phyloP scores from a whole-genome alignment of 2,113 vertebrate genomes.

The Pteronura brasiliensis region DNA sequence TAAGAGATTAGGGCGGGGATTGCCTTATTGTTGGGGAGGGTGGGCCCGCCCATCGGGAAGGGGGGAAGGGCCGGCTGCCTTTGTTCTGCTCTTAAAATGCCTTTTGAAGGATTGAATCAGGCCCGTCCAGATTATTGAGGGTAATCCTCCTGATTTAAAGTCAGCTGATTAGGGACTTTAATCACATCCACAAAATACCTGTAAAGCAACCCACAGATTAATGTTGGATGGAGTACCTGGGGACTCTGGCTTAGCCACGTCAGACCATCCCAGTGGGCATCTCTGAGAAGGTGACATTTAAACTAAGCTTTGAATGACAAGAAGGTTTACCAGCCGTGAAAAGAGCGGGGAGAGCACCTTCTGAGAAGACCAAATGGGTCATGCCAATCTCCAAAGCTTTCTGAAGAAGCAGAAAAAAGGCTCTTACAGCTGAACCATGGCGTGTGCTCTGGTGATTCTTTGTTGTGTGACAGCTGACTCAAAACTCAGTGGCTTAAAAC shows the following conservation, averaged over 20 bases:
- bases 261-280: neutral
- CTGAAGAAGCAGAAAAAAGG: neutral
- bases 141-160: neutral
- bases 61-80: neutral
- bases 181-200: neutral
- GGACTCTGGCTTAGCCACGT: neutral
- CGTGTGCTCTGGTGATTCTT: neutral
- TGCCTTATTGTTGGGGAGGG: too few relatives aligned
- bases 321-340: neutral
- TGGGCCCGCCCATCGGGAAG: neutral
- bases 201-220: neutral
- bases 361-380: neutral
- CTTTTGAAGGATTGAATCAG: neutral
- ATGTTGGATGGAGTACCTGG: neutral
- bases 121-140: accelerated
- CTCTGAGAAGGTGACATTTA: neutral
- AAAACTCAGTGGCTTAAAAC: neutral
- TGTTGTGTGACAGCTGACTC: neutral
- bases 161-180: neutral
- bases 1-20: neutral
- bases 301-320: neutral
- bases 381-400: neutral
- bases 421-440: accelerated
- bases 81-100: neutral
- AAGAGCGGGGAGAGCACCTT: neutral